Percentiles rank a stretch among this genome's conserved stretches.
phyloP scores from a whole-genome alignment of 2,113 vertebrate species.

The Notiomystis cincta region DNA sequence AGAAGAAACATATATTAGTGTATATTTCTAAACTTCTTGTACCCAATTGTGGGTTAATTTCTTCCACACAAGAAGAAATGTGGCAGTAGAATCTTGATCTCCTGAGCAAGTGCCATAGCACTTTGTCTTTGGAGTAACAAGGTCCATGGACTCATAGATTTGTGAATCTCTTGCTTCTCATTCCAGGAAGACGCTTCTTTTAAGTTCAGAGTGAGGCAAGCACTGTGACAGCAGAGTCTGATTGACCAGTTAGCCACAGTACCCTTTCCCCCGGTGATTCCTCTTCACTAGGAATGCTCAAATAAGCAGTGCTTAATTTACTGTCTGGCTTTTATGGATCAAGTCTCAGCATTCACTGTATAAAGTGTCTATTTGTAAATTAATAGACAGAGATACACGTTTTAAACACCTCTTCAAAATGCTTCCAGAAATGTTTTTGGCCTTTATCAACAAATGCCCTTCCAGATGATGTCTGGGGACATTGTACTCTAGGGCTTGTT shows the following conservation, averaged over 20 bases:
- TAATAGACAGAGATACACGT: neutral
- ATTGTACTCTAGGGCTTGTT: neutral
- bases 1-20: rapidly evolving
- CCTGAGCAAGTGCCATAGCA: neutral
- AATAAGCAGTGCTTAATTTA: neutral
- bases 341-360: neutral
- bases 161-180: neutral
- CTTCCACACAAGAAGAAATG: neutral
- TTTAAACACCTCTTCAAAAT: neutral
- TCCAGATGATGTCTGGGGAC: neutral
- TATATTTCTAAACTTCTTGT: neutral
- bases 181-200: neutral
- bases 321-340: neutral
- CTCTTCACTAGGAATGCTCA: neutral
- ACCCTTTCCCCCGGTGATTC: neutral
- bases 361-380: neutral
- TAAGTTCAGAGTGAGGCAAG: neutral
- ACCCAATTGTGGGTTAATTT: neutral
- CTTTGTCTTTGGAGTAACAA: neutral
- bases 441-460: neutral
- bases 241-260: neutral
- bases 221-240: neutral
- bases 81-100: neutral
- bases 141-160: neutral
- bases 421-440: neutral